Percentiles rank a stretch among this genome's conserved stretches.
These are phyloP conservation scores for Drosophila triauraria DNA, from an alignment of 1,140 invertebrate genomes.

Conservation along the genomic window DNA sequence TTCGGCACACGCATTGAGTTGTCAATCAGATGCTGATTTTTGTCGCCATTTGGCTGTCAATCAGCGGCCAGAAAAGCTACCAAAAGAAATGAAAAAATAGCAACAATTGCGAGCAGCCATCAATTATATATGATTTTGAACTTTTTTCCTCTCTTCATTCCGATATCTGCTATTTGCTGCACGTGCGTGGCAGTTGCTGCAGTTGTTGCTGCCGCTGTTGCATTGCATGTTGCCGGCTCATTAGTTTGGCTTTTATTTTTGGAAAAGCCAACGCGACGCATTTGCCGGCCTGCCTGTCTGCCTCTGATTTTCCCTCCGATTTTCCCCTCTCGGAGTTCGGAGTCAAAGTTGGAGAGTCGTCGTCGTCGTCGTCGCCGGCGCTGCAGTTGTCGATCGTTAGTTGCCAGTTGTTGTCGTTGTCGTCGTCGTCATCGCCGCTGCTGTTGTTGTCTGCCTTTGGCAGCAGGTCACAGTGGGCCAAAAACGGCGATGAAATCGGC, in stretches of 20 bases:
- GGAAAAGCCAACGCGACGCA: slow-evolving; percentile 82
- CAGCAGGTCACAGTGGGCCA: slow-evolving; percentile 42
- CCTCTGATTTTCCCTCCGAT: slow-evolving; percentile 11
- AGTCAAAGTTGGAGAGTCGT: slow-evolving; percentile 51
- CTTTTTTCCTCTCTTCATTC: slow-evolving; percentile 31
- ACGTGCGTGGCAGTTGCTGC: slow-evolving; percentile 64
- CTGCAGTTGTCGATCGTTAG: slow-evolving; percentile 81
- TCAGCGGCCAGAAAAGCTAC: slow-evolving; percentile 35
- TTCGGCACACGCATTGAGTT: slow-evolving; percentile 72
- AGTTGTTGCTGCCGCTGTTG: slow-evolving; percentile 39
- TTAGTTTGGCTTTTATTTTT: slow-evolving; percentile 84
- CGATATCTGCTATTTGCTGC: slow-evolving; percentile 53
- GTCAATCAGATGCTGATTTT: slow-evolving; percentile 80
- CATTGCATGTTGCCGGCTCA: slow-evolving; percentile 82
- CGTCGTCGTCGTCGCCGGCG: slow-evolving; percentile 51
- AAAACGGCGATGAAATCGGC: neutral
- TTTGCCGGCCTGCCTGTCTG: slow-evolving; percentile 75
- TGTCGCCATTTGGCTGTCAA: slow-evolving; percentile 80
- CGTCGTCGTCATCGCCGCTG: slow-evolving; percentile 20
- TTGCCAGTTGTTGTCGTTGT: slow-evolving; percentile 63
- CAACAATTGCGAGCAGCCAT: slow-evolving; percentile 75
- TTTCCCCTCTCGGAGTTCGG: slow-evolving; percentile 16
- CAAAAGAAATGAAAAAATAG: slow-evolving; percentile 12
- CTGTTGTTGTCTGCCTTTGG: slow-evolving; percentile 48
- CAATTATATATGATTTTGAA: slow-evolving; percentile 71